Evolutionary conservation across 2,113 vertebrate genomes (phyloP).

Genomic region (Ctenomys sociabilis): DNA sequence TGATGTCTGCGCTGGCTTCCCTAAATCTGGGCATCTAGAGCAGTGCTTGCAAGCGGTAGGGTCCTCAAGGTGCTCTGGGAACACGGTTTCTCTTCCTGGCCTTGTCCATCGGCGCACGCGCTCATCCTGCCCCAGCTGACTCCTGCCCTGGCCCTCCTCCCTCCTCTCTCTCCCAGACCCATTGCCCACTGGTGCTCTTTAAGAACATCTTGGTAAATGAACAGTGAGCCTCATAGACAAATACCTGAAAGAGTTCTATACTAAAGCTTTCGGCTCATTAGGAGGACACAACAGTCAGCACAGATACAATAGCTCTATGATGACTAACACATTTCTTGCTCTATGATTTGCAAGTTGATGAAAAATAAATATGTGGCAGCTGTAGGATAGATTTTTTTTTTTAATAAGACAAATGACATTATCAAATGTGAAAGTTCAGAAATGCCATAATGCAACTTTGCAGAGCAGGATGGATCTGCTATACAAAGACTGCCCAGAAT

Average conservation of each 20-base stretch:
- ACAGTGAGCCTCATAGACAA: neutral
- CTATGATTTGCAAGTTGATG: neutral
- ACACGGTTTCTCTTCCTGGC: neutral
- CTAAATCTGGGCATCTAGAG: neutral
- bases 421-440: neutral
- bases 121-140: neutral
- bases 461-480: neutral
- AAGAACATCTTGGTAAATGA: neutral
- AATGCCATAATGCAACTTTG: neutral
- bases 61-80: neutral
- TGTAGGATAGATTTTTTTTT: neutral
- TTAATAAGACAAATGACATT: neutral
- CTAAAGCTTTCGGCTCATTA: neutral
- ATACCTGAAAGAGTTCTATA: too few species aligned
- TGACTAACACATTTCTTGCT: neutral
- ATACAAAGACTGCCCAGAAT: neutral
- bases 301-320: too few species aligned
- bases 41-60: neutral
- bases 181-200: neutral
- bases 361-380: neutral
- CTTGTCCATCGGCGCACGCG: neutral
- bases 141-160: too few species aligned
- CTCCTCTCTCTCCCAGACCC: neutral
- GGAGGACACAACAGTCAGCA: neutral
- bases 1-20: neutral